phyloP scores from a whole-genome alignment of 2,888 invertebrate genomes.

The Tetragnatha montana region DNA sequence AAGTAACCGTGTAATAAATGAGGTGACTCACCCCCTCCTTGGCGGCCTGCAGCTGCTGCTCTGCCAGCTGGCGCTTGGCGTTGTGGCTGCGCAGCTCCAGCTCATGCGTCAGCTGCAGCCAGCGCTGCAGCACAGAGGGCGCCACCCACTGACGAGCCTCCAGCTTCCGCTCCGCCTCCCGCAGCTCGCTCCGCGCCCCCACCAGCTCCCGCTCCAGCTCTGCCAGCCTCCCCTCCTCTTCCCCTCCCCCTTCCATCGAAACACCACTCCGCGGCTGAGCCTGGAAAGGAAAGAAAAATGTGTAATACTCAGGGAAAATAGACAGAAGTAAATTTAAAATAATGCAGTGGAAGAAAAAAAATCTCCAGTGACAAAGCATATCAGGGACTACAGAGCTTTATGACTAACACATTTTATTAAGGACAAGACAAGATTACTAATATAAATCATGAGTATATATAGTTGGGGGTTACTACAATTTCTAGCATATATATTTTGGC shows the following conservation, averaged over 20 bases:
- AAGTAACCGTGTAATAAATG: no score
- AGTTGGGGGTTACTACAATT: no score
- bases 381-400: no score
- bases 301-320: neutral
- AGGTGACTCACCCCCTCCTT: constrained; percentile 89
- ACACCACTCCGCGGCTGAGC: neutral
- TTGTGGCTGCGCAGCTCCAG: constrained; percentile 92
- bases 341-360: neutral
- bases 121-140: constrained; percentile 91
- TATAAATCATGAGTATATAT: no score
- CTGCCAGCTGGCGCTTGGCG: constrained; percentile 88
- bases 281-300: neutral
- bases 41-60: constrained; percentile 88
- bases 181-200: constrained; percentile 77
- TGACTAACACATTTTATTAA: no score
- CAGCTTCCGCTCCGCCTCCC: constrained; percentile 91
- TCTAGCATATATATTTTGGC: no score
- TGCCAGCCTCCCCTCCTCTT: constrained; percentile 29
- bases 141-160: constrained; percentile 94
- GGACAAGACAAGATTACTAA: no score
- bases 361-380: neutral
- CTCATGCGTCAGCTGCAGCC: constrained; percentile 97
- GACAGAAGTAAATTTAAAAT: neutral
- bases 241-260: neutral
- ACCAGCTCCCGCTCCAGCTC: constrained; percentile 73